Base-by-base conservation (phyloP, 1,140 invertebrate species). In the Argopecten irradians region DNA sequence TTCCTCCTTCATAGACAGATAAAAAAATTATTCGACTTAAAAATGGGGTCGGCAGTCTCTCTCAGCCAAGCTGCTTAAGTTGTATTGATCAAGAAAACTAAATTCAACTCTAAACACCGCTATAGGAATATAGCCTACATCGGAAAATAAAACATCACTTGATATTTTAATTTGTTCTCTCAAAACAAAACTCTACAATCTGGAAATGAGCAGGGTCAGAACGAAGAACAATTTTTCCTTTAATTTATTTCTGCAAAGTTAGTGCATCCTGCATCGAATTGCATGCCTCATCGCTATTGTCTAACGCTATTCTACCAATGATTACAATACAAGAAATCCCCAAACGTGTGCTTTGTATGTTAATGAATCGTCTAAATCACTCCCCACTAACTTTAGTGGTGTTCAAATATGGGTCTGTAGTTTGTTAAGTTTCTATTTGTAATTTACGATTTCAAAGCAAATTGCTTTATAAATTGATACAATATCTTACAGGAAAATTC, bases 401-500 rank as follows among this genome's bases (percentile, higher is more conserved):
- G 55, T 71, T 71, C 28, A 71, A 71, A 71, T 71, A 71, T 71
- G 55, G 55, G 55, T 71, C 55, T 71, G 55, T 71, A 71, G 55
- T 71, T 71, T 71, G 55, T 71, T 71, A 71, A 71, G 55, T 71
- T 71, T 71, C 55, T 71, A 71, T 71, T 71, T n/a, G 55, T 71
- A 71, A 71, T 71, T 71, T 71, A 71, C 55, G 55, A 71, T 71
- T 71, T 71, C 16, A 2, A n/a, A 71, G 55, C 55, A 71, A 71
- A 71, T 71, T 71, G 55, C 55, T 71, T 71, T 71, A 71, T 71
- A 71, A 71, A 71, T 71, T 71, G 55, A 71, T 71, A 71, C 55
- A 71, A 71, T 71, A 71, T 71, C 55, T 71, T 71, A n/a, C 55
- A 28, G 55, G 55, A 71, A 71, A 71, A 28, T 71, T 71, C 55